A percentile compares a stretch with the other conserved stretches of the same genome.
phyloP scores from a whole-genome alignment of 2,113 vertebrate species.

The Podilymbus podiceps region DNA sequence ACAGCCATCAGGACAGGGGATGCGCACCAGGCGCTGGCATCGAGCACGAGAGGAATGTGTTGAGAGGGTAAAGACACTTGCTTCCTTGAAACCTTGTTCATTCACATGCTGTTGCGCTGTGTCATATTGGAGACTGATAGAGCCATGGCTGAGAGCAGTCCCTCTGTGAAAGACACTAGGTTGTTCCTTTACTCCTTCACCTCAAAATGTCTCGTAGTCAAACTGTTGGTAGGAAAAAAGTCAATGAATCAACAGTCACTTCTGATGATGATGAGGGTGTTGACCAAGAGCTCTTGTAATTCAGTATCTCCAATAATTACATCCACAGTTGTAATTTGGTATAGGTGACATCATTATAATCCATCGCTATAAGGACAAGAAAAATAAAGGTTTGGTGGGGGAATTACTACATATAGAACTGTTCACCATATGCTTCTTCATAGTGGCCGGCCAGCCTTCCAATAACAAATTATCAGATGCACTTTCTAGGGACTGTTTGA shows the following conservation, averaged over 20 bases:
- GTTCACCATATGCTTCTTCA: background rate
- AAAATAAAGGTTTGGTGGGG: background rate
- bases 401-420: background rate
- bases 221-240: background rate
- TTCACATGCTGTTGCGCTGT: background rate
- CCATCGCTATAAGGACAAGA: background rate
- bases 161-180: background rate
- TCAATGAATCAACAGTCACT: background rate
- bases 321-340: background rate
- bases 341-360: background rate
- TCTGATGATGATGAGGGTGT: background rate
- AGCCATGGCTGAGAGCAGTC: background rate
- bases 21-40: fast-evolving
- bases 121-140: background rate
- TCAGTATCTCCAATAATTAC: background rate
- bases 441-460: background rate
- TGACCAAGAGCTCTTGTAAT: background rate
- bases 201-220: background rate
- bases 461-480: background rate
- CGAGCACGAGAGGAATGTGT: background rate
- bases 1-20: background rate
- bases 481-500: background rate
- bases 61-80: background rate
- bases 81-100: background rate
- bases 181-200: background rate